Evolutionary conservation across 2,888 invertebrate species (phyloP).

Genomic region (Apamea sordens): DNA sequence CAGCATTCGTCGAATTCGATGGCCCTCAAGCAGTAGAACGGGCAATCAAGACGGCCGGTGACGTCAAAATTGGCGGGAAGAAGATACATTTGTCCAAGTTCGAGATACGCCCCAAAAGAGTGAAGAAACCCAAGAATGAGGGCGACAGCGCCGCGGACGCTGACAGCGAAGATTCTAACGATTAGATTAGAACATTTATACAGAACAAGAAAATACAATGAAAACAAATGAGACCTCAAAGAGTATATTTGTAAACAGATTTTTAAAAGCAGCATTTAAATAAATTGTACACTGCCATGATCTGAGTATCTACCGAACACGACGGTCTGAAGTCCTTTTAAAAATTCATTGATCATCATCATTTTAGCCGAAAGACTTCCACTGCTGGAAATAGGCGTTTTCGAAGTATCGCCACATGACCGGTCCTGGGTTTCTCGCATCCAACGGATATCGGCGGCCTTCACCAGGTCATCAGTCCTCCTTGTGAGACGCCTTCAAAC

Average conservation of each 20-base stretch:
- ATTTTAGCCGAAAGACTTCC: background rate
- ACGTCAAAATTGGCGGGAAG: slow-evolving; percentile 78
- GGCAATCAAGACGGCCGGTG: slow-evolving; percentile 74
- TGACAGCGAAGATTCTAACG: slow-evolving; percentile 73
- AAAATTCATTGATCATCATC: background rate
- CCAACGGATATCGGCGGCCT: background rate
- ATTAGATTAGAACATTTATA: slow-evolving; percentile 53
- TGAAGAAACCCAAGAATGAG: slow-evolving; percentile 49
- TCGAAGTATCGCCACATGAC: background rate
- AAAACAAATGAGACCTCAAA: slow-evolving; percentile 8
- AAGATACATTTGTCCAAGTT: slow-evolving; percentile 78
- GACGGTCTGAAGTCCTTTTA: background rate
- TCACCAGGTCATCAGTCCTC: background rate
- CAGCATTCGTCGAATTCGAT: slow-evolving; percentile 84
- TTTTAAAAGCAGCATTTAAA: slow-evolving; percentile 20
- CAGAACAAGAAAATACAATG: slow-evolving; percentile 11
- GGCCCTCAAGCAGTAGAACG: slow-evolving; percentile 79
- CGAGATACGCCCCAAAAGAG: slow-evolving; percentile 68
- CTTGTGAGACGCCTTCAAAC: background rate
- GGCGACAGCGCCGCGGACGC: slow-evolving; percentile 69
- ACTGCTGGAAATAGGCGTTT: background rate
- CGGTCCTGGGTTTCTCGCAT: background rate
- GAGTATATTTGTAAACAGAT: slow-evolving; percentile 14
- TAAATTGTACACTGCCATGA: slow-evolving; percentile 43
- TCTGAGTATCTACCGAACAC: slow-evolving; percentile 6